Base-by-base conservation (phyloP, 2,797 vertebrate genomes). In the Toxotes lorentzi region DNA sequence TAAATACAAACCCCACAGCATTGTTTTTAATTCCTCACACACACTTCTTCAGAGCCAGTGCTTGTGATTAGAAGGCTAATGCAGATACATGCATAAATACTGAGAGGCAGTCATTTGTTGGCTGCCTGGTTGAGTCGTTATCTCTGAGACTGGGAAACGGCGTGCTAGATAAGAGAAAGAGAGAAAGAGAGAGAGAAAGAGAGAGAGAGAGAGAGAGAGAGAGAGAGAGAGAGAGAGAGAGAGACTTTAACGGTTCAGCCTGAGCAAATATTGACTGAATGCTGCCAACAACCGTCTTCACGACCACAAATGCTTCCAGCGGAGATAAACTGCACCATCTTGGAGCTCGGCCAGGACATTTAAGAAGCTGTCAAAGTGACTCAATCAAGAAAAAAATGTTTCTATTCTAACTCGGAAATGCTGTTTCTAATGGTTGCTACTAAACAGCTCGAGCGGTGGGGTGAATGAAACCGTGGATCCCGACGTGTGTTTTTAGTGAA, bases 251-350 rank as follows among this genome's bases (percentile, higher is more conserved):
- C 59, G 27, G 53, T 54, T 73, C 40, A 76, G 66, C 56, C 53
- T 24, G 76, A 68, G 70, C 76, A 85, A 89, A 90, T 83, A 90
- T 86, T 85, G 82, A 82, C 69, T 38, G 34, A 73, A 27, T n/a
- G 38, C 43, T 60, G 71, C 16, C 7, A 73, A 53, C 80, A 79
- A n/a, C 13, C 17, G 10, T 27, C 56, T 65, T 81, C 32, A 45
- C 23, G 38, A 57, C 12, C 62, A 56, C 60, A 53, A 24, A 47
- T 4, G 56, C 30, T 45, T 30, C 14, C 56, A 58, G 53, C 51
- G 11, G 47, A 71, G 70, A 86, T 27, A 65, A 62, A 48, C 30
- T 50, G 30, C 27, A 30, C 27, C 27, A 30, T 30, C 27, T 3
- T 3, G 27, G 27, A 30, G 70, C 38, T 13, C 19, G 9, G 17